Conservation (phyloP, 2,113 vertebrate species). For the Phalacrocorax brasilianus region DNA sequence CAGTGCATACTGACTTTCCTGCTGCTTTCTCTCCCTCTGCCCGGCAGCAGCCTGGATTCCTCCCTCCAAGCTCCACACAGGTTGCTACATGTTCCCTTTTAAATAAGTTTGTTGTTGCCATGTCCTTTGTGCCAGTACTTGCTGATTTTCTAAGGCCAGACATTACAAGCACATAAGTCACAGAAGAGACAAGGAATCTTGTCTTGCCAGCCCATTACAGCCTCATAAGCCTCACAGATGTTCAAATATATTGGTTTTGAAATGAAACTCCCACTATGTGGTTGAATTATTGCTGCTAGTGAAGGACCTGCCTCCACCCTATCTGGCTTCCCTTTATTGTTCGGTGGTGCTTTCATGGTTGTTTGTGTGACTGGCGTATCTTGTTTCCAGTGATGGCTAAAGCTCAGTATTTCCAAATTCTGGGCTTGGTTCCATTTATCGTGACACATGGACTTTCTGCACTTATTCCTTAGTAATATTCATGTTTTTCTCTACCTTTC, state of each 20-base stretch:
- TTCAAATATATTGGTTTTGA: conserved; percentile 55
- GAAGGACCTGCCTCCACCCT: conserved; percentile 34
- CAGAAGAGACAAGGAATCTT: conserved; percentile 31
- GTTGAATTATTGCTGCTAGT: conserved; percentile 27
- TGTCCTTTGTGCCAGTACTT: conserved; percentile 18
- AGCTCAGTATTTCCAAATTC: background rate
- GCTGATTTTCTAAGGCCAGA: conserved; percentile 23
- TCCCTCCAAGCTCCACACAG: background rate
- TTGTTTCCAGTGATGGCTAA: background rate
- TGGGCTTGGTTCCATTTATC: background rate
- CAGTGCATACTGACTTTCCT: background rate
- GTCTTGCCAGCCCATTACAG: conserved; percentile 39
- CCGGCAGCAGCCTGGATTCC: background rate
- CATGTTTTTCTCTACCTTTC: background rate
- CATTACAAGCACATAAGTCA: conserved; percentile 43
- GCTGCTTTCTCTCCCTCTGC: background rate
- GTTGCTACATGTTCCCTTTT: conserved; percentile 21
- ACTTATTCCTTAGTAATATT: background rate
- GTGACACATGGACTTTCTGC: background rate
- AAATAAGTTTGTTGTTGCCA: background rate
- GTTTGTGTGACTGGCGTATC: background rate
- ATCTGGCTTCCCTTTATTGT: conserved; percentile 8
- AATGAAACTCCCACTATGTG: conserved; percentile 34
- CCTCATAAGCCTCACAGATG: conserved; percentile 54
- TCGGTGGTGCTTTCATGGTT: background rate